These are phyloP conservation scores for Pseudorhiza aurosa DNA, from an alignment of 30 jellyfish, hydroid and myxozoan genomes.

Conservation along the genomic window DNA sequence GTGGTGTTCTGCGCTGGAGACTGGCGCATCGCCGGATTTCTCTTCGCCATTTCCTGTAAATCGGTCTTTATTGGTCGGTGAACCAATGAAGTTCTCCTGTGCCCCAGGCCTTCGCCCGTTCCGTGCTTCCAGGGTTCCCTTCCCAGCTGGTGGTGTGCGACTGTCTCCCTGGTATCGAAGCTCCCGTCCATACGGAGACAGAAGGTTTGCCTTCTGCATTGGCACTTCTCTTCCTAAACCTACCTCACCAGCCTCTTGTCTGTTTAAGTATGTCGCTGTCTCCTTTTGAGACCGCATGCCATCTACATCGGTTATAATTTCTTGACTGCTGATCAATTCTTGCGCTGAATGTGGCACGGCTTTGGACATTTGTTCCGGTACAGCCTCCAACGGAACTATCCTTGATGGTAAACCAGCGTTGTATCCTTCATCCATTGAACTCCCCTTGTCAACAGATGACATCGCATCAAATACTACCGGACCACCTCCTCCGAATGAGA, in stretches of 20 bases:
- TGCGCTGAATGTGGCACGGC: slow-evolving; percentile 24
- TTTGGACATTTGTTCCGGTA: slow-evolving; percentile 19
- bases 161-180: slow-evolving; percentile 4
- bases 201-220: slow-evolving; percentile 5
- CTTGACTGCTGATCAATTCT: slow-evolving; percentile 58
- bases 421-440: slow-evolving; percentile 71
- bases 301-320: slow-evolving; percentile 11
- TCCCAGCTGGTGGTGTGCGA: background rate
- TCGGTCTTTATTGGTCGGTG: background rate
- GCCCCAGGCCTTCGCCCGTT: background rate
- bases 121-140: background rate
- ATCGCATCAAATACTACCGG: slow-evolving; percentile 47
- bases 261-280: slow-evolving; percentile 36
- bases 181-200: slow-evolving; percentile 51
- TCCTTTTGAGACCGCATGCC: slow-evolving; percentile 12
- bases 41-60: background rate
- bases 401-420: slow-evolving; percentile 74
- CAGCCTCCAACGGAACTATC: background rate
- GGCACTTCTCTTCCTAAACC: slow-evolving; percentile 48
- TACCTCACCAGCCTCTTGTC: slow-evolving; percentile 46
- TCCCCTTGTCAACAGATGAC: slow-evolving; percentile 20
- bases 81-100: background rate
- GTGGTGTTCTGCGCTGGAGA: background rate
- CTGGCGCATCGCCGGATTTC: background rate
- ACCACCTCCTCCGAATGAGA: slow-evolving; percentile 85